Conservation (phyloP, 2,888 invertebrate genomes). For the Cremastinae sp. region DNA sequence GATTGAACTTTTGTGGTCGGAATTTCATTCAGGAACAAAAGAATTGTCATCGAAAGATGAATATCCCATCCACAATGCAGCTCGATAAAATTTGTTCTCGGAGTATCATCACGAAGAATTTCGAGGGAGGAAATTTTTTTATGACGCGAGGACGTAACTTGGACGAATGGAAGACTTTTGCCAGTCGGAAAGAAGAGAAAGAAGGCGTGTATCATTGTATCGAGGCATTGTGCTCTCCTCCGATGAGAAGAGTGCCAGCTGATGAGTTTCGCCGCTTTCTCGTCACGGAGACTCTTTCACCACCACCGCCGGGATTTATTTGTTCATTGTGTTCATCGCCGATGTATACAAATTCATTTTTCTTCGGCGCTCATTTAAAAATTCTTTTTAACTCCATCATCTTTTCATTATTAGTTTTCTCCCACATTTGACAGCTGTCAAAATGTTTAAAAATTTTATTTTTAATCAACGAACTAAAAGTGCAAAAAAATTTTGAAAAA, state of each 20-base stretch:
- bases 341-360: slow-evolving; percentile 15
- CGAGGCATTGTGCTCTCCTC: slow-evolving; percentile 69
- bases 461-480: background rate
- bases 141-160: too few species aligned
- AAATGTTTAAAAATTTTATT: slow-evolving; percentile 12
- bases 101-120: too few species aligned
- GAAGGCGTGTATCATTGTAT: slow-evolving; percentile 73
- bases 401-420: background rate
- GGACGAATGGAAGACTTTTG: slow-evolving; percentile 27
- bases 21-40: background rate
- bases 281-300: slow-evolving; percentile 48
- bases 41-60: too few species aligned
- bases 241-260: slow-evolving; percentile 67
- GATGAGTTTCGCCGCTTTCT: slow-evolving; percentile 72
- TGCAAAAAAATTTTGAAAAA: too few species aligned
- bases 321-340: slow-evolving; percentile 51
- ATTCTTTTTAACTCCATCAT: background rate
- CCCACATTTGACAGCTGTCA: background rate
- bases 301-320: slow-evolving; percentile 36
- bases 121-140: too few species aligned
- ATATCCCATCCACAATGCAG: too few species aligned
- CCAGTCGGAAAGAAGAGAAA: slow-evolving; percentile 23
- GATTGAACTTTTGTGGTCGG: too few species aligned
- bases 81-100: too few species aligned
- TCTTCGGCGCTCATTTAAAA: background rate